Evolutionary conservation across 2,888 invertebrate genomes (phyloP), one percentile per base, ranked within the genome.

Genomic region (Drosophila pseudotalamancana): DNA sequence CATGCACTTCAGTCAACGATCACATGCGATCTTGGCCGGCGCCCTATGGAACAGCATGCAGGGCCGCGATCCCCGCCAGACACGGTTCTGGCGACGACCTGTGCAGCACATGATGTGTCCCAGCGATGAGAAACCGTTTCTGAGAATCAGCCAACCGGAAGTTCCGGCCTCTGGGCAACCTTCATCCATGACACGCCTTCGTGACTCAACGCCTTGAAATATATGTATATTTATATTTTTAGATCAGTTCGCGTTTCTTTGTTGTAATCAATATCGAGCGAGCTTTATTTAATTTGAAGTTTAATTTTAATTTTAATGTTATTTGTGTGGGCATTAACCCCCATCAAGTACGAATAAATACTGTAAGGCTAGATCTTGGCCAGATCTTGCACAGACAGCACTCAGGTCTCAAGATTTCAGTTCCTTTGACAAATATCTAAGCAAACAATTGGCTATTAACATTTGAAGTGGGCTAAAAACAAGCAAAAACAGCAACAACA

Each of bases 381-480:
- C n/a, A n/a, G n/a, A n/a, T n/a, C n/a, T n/a, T 40, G 74, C 65
- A 59, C 23, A 45, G 34, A 34, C 21, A 31, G 25, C 48, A 66
- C 68, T 73, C 53, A 45, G 39, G 29, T 48, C 68, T 62, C 65
- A 57, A 66, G 60, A 48, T 40, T 57, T 72, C 53, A 74, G 42
- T 72, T 63, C 72, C 63, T 78, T 57, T 46, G 53, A 39, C 71
- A 74, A 77, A 87, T 50, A 65, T 66, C 69, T 59, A 43, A 46
- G 39, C 69, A 87, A 87, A 87, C 87, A 87, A 84, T 87, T 87
- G 69, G 77, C 81, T 84, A 77, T 87, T 84, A 80, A 79, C 56
- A 75, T 63, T 77, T 73, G 27, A 67, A 67, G 77, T 68, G 68
- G 51, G 55, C 77, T 64, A 19, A 37, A 53, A 72, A 72, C 66